phyloP scores from a whole-genome alignment of 1,140 invertebrate species.

The Scaptomyza graminum region DNA sequence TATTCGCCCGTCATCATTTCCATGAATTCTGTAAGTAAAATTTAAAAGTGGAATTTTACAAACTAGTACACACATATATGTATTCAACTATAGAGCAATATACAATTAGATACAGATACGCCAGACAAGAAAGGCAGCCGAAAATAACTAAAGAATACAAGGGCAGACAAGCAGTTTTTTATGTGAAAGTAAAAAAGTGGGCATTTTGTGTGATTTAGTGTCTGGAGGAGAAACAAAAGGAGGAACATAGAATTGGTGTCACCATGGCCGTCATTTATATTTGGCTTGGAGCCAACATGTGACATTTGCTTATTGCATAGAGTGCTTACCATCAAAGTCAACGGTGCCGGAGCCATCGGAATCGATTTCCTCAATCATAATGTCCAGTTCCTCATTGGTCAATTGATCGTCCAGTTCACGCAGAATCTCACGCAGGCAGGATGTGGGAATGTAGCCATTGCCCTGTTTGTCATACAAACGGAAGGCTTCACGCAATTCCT shows the following conservation, averaged over 20 bases:
- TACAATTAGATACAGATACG: slow-evolving; percentile 9
- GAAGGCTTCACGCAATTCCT: slow-evolving; percentile 96
- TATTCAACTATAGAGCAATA: neutral
- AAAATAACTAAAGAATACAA: slow-evolving; percentile 34
- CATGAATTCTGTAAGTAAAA: slow-evolving; percentile 93
- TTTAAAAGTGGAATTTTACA: slow-evolving; percentile 35
- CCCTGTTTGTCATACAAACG: slow-evolving; percentile 94
- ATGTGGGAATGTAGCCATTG: slow-evolving; percentile 98
- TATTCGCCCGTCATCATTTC: slow-evolving; percentile 98
- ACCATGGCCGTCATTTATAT: slow-evolving; percentile 27
- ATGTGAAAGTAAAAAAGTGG: neutral
- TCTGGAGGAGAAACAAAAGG: neutral
- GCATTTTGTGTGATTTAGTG: slow-evolving; percentile 6
- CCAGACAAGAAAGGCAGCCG: slow-evolving; percentile 9
- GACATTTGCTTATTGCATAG: slow-evolving; percentile 55
- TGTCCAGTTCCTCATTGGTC: slow-evolving; percentile 95
- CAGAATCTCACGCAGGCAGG: slow-evolving; percentile 95
- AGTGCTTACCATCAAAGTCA: slow-evolving; percentile 87
- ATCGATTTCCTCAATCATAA: slow-evolving; percentile 98
- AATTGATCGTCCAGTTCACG: slow-evolving; percentile 96
- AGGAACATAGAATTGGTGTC: slow-evolving; percentile 9
- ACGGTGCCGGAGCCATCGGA: slow-evolving; percentile 93
- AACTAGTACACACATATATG: neutral
- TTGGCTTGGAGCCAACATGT: slow-evolving; percentile 39
- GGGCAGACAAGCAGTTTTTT: slow-evolving; percentile 4